phyloP scores from a whole-genome alignment of 2,113 vertebrate species.

The Pteruthius melanotis region DNA sequence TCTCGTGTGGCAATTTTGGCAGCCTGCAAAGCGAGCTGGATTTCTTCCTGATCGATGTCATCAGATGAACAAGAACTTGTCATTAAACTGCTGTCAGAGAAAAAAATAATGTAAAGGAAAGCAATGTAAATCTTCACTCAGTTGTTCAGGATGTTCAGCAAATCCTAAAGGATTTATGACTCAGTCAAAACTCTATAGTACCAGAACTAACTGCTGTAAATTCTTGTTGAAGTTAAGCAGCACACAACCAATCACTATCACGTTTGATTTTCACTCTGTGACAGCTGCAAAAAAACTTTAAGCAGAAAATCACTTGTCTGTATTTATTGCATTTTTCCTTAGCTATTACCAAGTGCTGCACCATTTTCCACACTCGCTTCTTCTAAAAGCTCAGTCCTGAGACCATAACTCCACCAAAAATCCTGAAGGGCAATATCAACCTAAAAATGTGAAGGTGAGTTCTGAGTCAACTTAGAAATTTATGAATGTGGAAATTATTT shows the following conservation, averaged over 20 bases:
- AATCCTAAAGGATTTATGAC: slow-evolving; percentile 25
- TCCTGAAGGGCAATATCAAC: background rate
- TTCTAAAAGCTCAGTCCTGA: background rate
- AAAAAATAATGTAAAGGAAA: background rate
- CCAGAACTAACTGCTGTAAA: slow-evolving; percentile 8
- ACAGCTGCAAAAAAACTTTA: background rate
- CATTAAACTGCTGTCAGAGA: slow-evolving; percentile 71
- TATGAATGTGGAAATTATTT: background rate
- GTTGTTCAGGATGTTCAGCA: background rate
- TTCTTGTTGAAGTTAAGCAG: background rate
- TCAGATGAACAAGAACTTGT: slow-evolving; percentile 81
- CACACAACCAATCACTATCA: background rate
- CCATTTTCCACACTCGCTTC: background rate
- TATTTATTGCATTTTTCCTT: background rate
- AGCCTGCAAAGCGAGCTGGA: slow-evolving; percentile 78
- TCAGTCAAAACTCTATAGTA: background rate
- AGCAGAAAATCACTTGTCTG: background rate
- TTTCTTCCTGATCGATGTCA: slow-evolving; percentile 77
- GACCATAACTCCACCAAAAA: background rate
- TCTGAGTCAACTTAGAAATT: background rate
- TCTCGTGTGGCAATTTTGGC: slow-evolving; percentile 83
- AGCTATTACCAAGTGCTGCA: background rate
- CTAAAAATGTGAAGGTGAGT: background rate
- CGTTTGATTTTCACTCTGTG: background rate
- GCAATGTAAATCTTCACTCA: background rate